A percentile compares a stretch with the other conserved stretches of the same genome.
Conservation (phyloP, 2,888 invertebrate species). For the Frankliniella intonsa region DNA sequence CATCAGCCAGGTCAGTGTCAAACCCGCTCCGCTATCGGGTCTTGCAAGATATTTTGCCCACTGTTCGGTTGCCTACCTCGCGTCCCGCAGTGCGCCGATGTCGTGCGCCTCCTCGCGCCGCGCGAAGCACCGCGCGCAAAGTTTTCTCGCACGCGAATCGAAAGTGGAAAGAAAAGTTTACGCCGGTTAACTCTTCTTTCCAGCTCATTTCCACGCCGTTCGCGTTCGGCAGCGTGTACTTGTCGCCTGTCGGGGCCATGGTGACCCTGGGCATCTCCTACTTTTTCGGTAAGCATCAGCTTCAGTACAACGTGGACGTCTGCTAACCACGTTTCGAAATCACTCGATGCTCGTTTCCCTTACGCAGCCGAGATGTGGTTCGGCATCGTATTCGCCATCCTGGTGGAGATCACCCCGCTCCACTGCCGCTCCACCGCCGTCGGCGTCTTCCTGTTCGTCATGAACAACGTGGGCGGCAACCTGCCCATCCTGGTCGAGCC, state of each 20-base stretch:
- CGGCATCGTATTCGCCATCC: conserved; percentile 83
- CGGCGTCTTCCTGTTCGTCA: conserved; percentile 82
- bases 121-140: no score
- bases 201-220: conserved; percentile 75
- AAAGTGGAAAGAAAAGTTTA: no score
- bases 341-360: no score
- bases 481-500: conserved; percentile 83
- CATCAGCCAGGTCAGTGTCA: conserved; percentile 55
- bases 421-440: conserved; percentile 78
- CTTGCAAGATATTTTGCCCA: no score
- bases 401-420: conserved; percentile 82
- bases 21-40: neutral
- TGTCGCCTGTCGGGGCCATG: conserved; percentile 79
- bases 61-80: no score
- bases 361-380: conserved; percentile 89
- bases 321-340: no score
- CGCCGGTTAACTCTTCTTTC: no score
- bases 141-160: no score
- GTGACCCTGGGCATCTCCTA: conserved; percentile 82
- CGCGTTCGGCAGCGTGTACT: conserved; percentile 79
- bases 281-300: conserved; percentile 65
- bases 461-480: conserved; percentile 90
- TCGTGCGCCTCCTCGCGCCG: no score
- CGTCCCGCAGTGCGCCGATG: no score
- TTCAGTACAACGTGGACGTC: no score